A percentile compares a stretch with the other conserved stretches of the same genome.
Conservation (phyloP, 2,113 vertebrate species). For the Recurvirostra avosetta region DNA sequence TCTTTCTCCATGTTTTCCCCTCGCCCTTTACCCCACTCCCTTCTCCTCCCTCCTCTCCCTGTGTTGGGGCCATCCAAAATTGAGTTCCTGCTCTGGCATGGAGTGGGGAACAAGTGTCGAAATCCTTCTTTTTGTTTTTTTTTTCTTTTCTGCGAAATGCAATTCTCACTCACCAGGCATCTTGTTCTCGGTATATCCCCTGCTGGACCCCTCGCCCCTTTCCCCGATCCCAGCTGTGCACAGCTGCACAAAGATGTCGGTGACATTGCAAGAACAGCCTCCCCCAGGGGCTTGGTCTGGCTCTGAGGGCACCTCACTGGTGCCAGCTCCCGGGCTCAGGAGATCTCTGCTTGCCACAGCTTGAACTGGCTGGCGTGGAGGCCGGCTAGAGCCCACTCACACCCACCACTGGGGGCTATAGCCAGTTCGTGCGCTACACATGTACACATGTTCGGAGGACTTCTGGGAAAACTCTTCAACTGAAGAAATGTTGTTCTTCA, state of each 20-base stretch:
- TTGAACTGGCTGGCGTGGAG: neutral
- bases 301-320: neutral
- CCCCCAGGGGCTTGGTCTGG: neutral
- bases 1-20: neutral
- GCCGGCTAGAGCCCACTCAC: fast-evolving
- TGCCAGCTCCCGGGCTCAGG: neutral
- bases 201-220: neutral
- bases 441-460: neutral
- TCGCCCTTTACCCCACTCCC: neutral
- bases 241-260: neutral
- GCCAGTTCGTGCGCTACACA: neutral
- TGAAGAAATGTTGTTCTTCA: neutral
- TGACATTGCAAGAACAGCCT: neutral
- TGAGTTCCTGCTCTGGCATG: neutral
- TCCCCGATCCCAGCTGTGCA: neutral
- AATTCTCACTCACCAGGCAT: neutral
- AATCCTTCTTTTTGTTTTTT: neutral
- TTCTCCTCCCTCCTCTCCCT: neutral
- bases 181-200: slow-evolving; percentile 1
- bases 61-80: neutral
- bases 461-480: neutral
- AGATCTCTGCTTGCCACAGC: neutral
- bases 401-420: neutral
- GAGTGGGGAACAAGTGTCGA: neutral
- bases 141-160: neutral